Evolutionary conservation across 2,797 vertebrate species (phyloP).

Genomic region (Florisuga fusca): DNA sequence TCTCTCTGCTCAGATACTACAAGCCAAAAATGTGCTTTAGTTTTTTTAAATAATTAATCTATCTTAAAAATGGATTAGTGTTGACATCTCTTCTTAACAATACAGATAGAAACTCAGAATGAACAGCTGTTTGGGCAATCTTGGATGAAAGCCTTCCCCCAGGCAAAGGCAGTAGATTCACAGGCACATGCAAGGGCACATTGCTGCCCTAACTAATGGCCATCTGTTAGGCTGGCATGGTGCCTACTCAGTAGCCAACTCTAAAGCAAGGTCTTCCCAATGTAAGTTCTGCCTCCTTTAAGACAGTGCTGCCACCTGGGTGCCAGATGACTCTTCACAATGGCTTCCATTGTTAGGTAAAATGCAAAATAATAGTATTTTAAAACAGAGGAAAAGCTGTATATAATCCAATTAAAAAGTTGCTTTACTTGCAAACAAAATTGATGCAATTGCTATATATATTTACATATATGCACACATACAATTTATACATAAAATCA

Average conservation of each 20-base stretch:
- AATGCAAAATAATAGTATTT: background rate
- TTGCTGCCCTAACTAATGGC: conserved; percentile 47
- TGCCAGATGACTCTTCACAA: background rate
- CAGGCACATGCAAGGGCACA: conserved; percentile 20
- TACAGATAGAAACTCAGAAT: conserved; percentile 26
- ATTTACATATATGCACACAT: fast-evolving
- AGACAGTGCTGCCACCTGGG: conserved; percentile 57
- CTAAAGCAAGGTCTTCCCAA: background rate
- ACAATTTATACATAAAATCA: background rate
- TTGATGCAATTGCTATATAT: background rate
- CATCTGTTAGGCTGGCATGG: conserved; percentile 70
- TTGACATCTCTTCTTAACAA: conserved; percentile 60
- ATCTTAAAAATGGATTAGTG: conserved; percentile 60
- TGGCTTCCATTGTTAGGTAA: background rate
- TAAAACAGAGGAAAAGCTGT: background rate
- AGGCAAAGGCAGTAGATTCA: conserved; percentile 47
- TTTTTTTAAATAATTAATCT: conserved; percentile 34
- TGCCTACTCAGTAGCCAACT: conserved; percentile 33
- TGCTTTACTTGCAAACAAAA: background rate
- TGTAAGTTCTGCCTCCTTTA: background rate
- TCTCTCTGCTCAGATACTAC: background rate
- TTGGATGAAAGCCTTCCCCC: conserved; percentile 61
- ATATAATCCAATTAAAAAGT: background rate
- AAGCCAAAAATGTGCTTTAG: background rate
- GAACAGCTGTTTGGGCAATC: conserved; percentile 67